Base-by-base conservation (phyloP, 2,113 vertebrate species). In the Guaruba guarouba region DNA sequence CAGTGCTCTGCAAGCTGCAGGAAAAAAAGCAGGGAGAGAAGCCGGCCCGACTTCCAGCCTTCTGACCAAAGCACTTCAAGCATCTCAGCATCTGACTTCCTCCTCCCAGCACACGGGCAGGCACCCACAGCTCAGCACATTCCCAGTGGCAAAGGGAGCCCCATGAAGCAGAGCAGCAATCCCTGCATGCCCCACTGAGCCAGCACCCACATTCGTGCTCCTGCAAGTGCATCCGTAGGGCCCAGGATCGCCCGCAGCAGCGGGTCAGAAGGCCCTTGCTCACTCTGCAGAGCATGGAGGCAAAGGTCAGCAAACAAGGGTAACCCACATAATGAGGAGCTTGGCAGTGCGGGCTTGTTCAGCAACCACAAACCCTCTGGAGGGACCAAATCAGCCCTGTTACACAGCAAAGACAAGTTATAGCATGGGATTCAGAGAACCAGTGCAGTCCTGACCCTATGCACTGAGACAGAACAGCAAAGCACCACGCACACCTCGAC, bases 401-500 rank as follows among this genome's bases (percentile, higher is more conserved):
- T 44, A 19, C 0, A 27, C 33, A 15, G 31, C 48, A 28, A 44
- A 46, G 39, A 48, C 46, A 55, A n/a, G 33, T 9, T 3, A 18
- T 4, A 2, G 0, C 0, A 7, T 3, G 27, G 52, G n/a, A 27
- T 67, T 68, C 18, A 25, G 83, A 29, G 57, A 12, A 29, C 8
- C 10, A 46, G 23, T 0, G 1, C 6, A 0, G 17, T 14, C 33
- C 49, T 24, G 49, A 67, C 31, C 27, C 55, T 8, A 2, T 2
- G 2, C 13, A 6, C 27, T 37, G 9, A 49, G 37, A 4, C 43
- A 14, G 17, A 44, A 5, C n/a, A 61, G 71, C 16, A 11, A 57
- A 63, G 9, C 7, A 25, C 28, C 87, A 66, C 0, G 0, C 9
- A 4, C 37, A 18, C 14, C 13, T 1, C 4, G 0, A 31, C 0